phyloP scores from a whole-genome alignment of 2,888 invertebrate genomes.

The Brenthis daphne region DNA sequence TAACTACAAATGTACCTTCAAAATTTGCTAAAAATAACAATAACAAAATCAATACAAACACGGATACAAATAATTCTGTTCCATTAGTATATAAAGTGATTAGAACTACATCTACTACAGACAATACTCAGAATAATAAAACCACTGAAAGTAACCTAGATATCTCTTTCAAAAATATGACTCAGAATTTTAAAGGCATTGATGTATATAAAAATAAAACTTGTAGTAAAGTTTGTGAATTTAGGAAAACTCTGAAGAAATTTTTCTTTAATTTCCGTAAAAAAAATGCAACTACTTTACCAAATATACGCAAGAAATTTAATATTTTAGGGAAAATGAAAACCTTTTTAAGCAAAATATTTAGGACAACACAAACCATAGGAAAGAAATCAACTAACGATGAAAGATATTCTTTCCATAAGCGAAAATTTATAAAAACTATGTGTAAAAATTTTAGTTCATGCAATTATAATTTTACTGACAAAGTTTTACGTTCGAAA shows the following conservation, averaged over 20 bases:
- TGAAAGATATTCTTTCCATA: constrained; percentile 38
- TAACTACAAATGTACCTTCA: neutral
- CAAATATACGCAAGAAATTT: constrained; percentile 44
- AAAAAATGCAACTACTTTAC: constrained; percentile 36
- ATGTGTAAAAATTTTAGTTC: constrained; percentile 57
- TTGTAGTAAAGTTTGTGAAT: constrained; percentile 30
- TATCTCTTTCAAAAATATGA: neutral
- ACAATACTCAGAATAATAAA: neutral
- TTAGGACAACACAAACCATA: constrained; percentile 41
- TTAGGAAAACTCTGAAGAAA: constrained; percentile 25
- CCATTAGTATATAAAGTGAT: too few species aligned
- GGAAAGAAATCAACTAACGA: constrained; percentile 29
- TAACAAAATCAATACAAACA: neutral
- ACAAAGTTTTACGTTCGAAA: constrained; percentile 52
- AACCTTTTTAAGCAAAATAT: constrained; percentile 56
- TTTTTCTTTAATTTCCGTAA: constrained; percentile 26
- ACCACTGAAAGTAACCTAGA: neutral
- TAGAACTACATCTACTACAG: too few species aligned
- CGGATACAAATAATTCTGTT: too few species aligned
- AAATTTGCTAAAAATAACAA: neutral
- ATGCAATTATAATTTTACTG: constrained; percentile 49
- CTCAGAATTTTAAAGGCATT: neutral
- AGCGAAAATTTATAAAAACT: constrained; percentile 50
- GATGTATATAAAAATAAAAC: constrained; percentile 32
- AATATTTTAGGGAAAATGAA: constrained; percentile 55